Evolutionary conservation across 2,113 vertebrate species (phyloP).

Genomic region (Pseudopodoces humilis): DNA sequence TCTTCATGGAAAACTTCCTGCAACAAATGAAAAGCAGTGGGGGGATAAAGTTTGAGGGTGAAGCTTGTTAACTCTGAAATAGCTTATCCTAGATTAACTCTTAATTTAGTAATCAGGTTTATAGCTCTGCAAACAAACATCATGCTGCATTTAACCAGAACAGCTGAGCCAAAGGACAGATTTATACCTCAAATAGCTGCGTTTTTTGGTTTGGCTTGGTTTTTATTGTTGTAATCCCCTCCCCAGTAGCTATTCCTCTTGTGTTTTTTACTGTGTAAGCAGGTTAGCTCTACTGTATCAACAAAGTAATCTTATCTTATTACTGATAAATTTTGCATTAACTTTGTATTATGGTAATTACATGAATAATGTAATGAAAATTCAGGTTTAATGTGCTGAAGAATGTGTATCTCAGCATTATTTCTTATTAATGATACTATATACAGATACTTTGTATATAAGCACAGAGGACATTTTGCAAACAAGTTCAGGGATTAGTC

Average conservation of each 20-base stretch:
- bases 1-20: neutral
- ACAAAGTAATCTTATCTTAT: neutral
- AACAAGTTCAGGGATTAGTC: neutral
- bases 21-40: neutral
- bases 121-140: neutral
- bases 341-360: neutral
- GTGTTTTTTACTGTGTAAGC: neutral
- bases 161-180: neutral
- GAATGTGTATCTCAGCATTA: neutral
- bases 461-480: neutral
- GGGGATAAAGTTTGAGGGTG: neutral
- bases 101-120: slow-evolving; percentile 33
- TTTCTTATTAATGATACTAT: neutral
- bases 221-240: neutral
- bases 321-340: neutral
- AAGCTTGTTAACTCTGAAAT: slow-evolving; percentile 3
- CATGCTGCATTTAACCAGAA: neutral
- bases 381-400: neutral
- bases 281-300: neutral
- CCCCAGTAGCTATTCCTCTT: neutral
- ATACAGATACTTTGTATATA: neutral
- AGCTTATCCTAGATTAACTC: slow-evolving; percentile 35
- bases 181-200: neutral
- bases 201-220: neutral
- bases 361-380: neutral